phyloP scores from a whole-genome alignment of 2,888 invertebrate species.

The Tuta absoluta region DNA sequence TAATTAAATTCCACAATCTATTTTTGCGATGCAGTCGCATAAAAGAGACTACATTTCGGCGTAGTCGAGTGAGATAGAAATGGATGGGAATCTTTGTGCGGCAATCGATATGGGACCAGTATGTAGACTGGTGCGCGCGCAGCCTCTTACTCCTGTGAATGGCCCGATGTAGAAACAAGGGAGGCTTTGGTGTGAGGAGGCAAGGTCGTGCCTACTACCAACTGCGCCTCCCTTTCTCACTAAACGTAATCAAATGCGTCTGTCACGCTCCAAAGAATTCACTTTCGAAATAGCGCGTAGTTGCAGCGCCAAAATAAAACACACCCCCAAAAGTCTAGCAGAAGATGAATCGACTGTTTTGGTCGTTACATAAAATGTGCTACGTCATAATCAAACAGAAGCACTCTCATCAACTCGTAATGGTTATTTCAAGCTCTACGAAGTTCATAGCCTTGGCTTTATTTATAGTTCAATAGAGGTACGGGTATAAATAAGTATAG shows the following conservation, averaged over 20 bases:
- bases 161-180: slow-evolving; percentile 63
- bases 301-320: slow-evolving; percentile 62
- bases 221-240: slow-evolving; percentile 57
- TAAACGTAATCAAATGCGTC: slow-evolving; percentile 31
- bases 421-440: background rate
- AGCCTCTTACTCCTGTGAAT: slow-evolving; percentile 68
- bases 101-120: slow-evolving; percentile 68
- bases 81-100: slow-evolving; percentile 51
- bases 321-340: slow-evolving; percentile 56
- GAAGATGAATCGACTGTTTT: slow-evolving; percentile 45
- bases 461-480: background rate
- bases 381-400: slow-evolving; percentile 36
- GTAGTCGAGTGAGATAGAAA: slow-evolving; percentile 49
- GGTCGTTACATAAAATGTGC: slow-evolving; percentile 28
- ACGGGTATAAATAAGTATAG: background rate
- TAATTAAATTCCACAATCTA: slow-evolving; percentile 32
- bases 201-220: slow-evolving; percentile 74
- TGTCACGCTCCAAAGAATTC: slow-evolving; percentile 57
- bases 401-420: background rate
- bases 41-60: slow-evolving; percentile 42
- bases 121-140: slow-evolving; percentile 72
- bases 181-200: slow-evolving; percentile 53
- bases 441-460: slow-evolving; percentile 7
- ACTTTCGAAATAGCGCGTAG: slow-evolving; percentile 63
- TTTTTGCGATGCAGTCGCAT: slow-evolving; percentile 44